Base-by-base conservation (phyloP, 2,113 vertebrate species). In the Chaetodon auriga region DNA sequence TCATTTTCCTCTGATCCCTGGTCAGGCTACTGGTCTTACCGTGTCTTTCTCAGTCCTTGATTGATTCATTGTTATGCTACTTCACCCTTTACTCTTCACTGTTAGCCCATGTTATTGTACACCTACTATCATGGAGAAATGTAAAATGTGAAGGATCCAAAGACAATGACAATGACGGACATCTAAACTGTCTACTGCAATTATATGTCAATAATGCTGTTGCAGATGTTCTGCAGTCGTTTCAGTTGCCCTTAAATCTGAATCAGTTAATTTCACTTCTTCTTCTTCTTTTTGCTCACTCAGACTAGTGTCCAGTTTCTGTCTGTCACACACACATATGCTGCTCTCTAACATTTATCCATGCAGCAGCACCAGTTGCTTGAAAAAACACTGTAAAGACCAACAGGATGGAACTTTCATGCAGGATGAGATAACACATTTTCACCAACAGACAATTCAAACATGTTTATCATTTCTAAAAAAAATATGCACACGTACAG, bases 401-500 rank as follows among this genome's bases (percentile, higher is more conserved):
- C 53, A 68, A 43, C 15, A 30, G 45, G 61, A 45, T 36, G 18
- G 3, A 43, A 46, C 19, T 55, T 66, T 51, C 11, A 14, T n/a
- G 46, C n/a, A 19, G 18, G n/a, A n/a, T 18, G 23, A 10, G 62
- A 48, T 60, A 63, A 45, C 45, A 78, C 19, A 54, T 18, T n/a
- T 54, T 54, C 18, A 69, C 25, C 51, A 21, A 12, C 58, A 75
- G n/a, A 78, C 46, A 64, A 45, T 46, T 84, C 16, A 46, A 63
- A 36, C 53, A 66, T 55, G 45, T 54, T 16, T 12, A 2, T 10
- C 10, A 25, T 82, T n/a, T n/a, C n/a, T n/a, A n/a, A n/a, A n/a
- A n/a, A 92, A 89, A 90, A 88, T 81, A 66, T 84, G 41, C 92
- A 94, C 89, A 92, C 92, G 30, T 86, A 86, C 84, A 89, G 87